phyloP scores from a whole-genome alignment of 1,140 invertebrate species.

The Habropoda laboriosa region DNA sequence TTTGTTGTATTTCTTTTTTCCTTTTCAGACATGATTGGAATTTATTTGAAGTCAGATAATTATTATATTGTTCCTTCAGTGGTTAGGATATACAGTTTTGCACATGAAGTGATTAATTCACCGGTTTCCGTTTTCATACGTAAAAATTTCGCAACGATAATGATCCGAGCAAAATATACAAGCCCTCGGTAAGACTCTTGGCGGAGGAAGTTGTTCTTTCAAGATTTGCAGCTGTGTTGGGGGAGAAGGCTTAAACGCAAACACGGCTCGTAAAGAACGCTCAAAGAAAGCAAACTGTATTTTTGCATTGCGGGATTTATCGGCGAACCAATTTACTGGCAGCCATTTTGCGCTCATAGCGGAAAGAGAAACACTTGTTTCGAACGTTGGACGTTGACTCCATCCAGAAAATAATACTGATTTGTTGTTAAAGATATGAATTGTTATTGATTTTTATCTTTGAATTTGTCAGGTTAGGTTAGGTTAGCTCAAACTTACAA shows the following conservation, averaged over 20 bases:
- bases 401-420: no score
- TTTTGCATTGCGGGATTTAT: conserved; percentile 30
- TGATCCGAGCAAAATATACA: neutral
- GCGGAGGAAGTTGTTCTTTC: conserved; percentile 45
- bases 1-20: neutral
- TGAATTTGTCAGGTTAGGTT: no score
- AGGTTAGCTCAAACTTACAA: no score
- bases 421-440: no score
- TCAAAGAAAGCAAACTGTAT: conserved; percentile 43
- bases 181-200: neutral
- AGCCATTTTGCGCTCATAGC: neutral
- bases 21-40: no score
- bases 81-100: neutral
- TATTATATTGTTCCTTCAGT: no score
- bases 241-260: conserved; percentile 17
- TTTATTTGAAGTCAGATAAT: no score
- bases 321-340: conserved; percentile 6
- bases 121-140: neutral
- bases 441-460: no score
- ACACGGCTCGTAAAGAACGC: conserved; percentile 23
- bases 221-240: conserved; percentile 29
- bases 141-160: neutral
- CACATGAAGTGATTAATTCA: neutral
- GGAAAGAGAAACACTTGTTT: neutral
- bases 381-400: no score